Evolutionary conservation across 2,888 invertebrate species (phyloP), one percentile per base, ranked within the genome.

Genomic region (Lasioglossum oenotherae): DNA sequence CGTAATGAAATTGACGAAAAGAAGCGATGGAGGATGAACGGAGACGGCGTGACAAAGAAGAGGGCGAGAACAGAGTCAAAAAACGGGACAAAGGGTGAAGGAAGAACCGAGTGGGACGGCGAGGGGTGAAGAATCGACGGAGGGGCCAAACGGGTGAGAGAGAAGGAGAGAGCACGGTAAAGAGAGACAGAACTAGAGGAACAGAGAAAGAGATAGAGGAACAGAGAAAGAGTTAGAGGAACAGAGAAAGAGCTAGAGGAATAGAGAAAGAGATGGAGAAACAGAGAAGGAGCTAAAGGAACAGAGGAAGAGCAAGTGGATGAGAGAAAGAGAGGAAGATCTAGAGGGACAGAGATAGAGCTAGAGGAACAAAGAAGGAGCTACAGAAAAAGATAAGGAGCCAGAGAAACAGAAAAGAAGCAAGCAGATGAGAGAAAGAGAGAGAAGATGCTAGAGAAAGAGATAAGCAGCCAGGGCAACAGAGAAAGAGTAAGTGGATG

Each of bases 51-150:
- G 38, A 38, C 16, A 38, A 64, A 76, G 38, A 44, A 73, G 14
- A 44, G 14, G 16, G 31, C 35, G 46, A 46, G 71, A 60, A 75
- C 41, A 80, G 81, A 60, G 10, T 81, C 41, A n/a, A 57, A 80
- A 44, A 44, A 44, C 1, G 27, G 38, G 44, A 38, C n/a, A 71
- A 46, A 67, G 64, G 67, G 72, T 12, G 64, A 38, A 67, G 60
- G 67, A 41, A 49, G 72, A 75, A 60, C 44, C 64, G 72, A 69
- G 46, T 35, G 77, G 74, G 74, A 76, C n/a, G n/a, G 41, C 38
- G 72, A 64, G 41, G 49, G 75, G 75, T 46, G 78, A 75, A 74
- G 76, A 46, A 27, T 31, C 31, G 46, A 31, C 19, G 8, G 72
- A 72, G 27, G 16, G 72, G 19, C 31, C 16, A 46, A 73, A 16